Percentiles rank a stretch among this genome's conserved stretches.
Evolutionary conservation across 2,113 vertebrate genomes (phyloP).

Genomic region (Danio rerio): DNA sequence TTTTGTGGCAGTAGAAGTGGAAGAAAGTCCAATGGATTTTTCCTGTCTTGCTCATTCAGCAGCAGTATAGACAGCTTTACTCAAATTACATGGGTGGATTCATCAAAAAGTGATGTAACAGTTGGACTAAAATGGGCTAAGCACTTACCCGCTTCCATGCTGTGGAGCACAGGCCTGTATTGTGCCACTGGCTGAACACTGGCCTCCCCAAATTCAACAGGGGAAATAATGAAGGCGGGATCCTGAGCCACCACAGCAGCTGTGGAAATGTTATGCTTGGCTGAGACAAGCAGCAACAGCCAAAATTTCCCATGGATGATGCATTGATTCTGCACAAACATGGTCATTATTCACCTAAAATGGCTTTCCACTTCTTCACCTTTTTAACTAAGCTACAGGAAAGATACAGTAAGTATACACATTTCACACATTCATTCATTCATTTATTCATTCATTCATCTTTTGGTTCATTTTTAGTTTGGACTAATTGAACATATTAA

Average conservation of each 20-base stretch:
- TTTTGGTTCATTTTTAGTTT: background rate
- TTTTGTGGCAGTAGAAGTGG: background rate
- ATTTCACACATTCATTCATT: background rate
- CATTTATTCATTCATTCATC: background rate
- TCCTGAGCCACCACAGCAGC: slow-evolving; percentile 53
- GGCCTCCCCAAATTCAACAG: slow-evolving; percentile 3
- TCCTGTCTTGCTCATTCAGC: slow-evolving; percentile 1
- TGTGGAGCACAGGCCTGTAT: slow-evolving; percentile 4
- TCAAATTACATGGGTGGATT: slow-evolving; percentile 21
- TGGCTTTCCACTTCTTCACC: background rate
- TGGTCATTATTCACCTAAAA: slow-evolving; percentile 4
- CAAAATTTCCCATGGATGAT: slow-evolving; percentile 17
- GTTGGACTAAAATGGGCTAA: slow-evolving; percentile 22
- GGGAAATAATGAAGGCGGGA: slow-evolving; percentile 46
- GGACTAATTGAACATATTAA: background rate
- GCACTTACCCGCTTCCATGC: background rate
- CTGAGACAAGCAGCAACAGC: slow-evolving; percentile 26
- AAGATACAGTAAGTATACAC: too few relatives aligned
- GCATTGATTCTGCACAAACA: slow-evolving; percentile 24
- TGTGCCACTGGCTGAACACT: background rate
- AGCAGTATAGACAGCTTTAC: slow-evolving; percentile 21
- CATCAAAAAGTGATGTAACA: slow-evolving; percentile 40
- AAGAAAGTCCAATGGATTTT: background rate
- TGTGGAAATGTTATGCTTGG: slow-evolving; percentile 61
- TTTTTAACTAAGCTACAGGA: background rate